These are phyloP conservation scores for Brotula barbata DNA, from an alignment of 2,797 vertebrate species.

Conservation along the genomic window DNA sequence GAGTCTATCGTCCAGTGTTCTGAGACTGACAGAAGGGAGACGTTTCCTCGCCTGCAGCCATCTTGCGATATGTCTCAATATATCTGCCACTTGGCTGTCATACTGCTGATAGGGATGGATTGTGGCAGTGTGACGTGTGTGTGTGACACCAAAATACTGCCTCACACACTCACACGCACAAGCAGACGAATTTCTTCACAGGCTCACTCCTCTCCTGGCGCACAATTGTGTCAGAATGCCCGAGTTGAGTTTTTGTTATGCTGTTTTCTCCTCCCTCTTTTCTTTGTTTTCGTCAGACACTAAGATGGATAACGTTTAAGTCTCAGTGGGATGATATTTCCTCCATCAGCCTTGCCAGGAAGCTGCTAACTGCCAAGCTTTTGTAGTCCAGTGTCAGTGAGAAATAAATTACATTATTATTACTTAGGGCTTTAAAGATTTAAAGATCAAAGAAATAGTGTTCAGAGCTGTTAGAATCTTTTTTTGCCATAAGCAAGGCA, in stretches of 20 bases:
- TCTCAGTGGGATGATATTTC: constrained; percentile 52
- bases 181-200: no score
- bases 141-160: neutral
- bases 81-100: constrained; percentile 13
- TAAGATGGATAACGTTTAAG: constrained; percentile 50
- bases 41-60: constrained; percentile 20
- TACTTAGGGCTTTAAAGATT: no score
- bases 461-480: no score
- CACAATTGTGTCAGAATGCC: constrained; percentile 4
- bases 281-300: constrained; percentile 23
- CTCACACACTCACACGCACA: neutral
- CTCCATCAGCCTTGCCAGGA: constrained; percentile 41
- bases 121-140: neutral
- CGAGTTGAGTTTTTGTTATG: constrained; percentile 17
- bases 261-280: constrained; percentile 11
- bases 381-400: constrained; percentile 29
- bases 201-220: neutral
- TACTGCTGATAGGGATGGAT: neutral
- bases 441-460: no score
- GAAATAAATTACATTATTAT: constrained; percentile 27
- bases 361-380: constrained; percentile 24
- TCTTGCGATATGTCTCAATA: constrained; percentile 13
- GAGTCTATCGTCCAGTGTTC: constrained; percentile 10
- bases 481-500: no score
- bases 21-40: constrained; percentile 16